Evolutionary conservation across 2,113 vertebrate genomes (phyloP).

Genomic region (Carassius gibelio): DNA sequence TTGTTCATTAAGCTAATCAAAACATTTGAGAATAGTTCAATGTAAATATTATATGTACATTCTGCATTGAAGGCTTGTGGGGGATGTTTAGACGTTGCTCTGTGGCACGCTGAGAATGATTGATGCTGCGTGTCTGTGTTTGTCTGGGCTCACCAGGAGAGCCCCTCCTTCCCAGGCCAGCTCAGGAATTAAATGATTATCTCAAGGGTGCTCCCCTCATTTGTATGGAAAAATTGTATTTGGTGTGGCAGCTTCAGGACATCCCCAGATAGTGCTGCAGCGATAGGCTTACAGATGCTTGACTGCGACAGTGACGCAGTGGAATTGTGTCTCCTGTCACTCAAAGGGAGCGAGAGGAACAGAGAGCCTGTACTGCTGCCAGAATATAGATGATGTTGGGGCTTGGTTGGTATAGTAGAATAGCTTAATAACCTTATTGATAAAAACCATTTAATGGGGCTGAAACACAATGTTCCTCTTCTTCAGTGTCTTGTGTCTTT

Average conservation of each 20-base stretch:
- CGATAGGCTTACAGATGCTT: conserved; percentile 33
- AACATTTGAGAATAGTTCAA: neutral
- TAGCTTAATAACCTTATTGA: neutral
- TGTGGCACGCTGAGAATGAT: conserved; percentile 39
- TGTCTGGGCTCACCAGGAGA: conserved; percentile 44
- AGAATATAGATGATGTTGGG: conserved; percentile 54
- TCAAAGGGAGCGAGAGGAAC: conserved; percentile 36
- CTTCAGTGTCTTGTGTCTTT: neutral
- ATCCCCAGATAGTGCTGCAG: conserved; percentile 30
- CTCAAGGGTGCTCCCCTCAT: conserved; percentile 59
- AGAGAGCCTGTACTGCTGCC: conserved; percentile 46
- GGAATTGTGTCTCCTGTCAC: conserved; percentile 48
- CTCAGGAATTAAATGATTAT: conserved; percentile 54
- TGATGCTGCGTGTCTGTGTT: conserved; percentile 50
- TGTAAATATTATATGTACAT: neutral
- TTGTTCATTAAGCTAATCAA: neutral
- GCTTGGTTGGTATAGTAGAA: neutral
- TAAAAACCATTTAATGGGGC: neutral
- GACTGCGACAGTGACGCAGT: conserved; percentile 34
- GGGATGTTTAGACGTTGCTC: neutral
- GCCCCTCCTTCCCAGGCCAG: conserved; percentile 29
- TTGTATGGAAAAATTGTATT: conserved; percentile 48
- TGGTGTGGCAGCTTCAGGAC: conserved; percentile 21
- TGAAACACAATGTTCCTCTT: neutral
- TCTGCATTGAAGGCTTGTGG: neutral